Percentiles rank a stretch among this genome's conserved stretches.
phyloP scores from a whole-genome alignment of 2,113 vertebrate genomes.

The Cettia cetti region DNA sequence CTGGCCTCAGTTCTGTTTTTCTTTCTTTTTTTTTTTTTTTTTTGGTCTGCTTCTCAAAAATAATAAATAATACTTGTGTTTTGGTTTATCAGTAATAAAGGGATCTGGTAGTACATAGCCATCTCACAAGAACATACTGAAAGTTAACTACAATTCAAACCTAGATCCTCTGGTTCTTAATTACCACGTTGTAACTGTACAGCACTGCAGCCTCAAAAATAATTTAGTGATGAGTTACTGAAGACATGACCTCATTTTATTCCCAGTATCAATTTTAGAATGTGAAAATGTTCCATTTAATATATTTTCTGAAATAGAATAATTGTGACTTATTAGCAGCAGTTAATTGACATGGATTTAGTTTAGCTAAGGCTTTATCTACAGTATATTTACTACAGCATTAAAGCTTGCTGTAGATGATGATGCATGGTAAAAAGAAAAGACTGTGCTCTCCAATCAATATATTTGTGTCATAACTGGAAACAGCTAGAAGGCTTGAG shows the following conservation, averaged over 20 bases:
- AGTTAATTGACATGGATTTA: background rate
- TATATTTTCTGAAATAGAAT: background rate
- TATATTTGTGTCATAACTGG: background rate
- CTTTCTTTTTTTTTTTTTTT: background rate
- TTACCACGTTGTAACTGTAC: background rate
- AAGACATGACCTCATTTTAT: conserved; percentile 10
- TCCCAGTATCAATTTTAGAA: background rate
- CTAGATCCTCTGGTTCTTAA: background rate
- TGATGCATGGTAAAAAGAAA: background rate
- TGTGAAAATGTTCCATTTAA: background rate
- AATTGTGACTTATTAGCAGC: background rate
- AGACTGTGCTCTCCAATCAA: background rate
- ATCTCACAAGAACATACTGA: background rate
- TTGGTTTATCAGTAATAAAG: background rate
- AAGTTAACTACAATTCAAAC: conserved; percentile 1
- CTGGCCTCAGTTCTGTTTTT: background rate
- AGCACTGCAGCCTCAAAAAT: background rate
- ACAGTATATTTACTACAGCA: background rate
- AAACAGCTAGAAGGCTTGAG: background rate
- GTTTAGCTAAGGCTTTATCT: background rate
- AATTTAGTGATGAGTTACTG: background rate
- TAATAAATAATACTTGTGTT: background rate
- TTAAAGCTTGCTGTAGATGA: background rate
- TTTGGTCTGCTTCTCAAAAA: background rate
- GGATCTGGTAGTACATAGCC: background rate